These are phyloP conservation scores for Ploceus nigricollis DNA, from an alignment of 2,113 vertebrate genomes.

Conservation along the genomic window DNA sequence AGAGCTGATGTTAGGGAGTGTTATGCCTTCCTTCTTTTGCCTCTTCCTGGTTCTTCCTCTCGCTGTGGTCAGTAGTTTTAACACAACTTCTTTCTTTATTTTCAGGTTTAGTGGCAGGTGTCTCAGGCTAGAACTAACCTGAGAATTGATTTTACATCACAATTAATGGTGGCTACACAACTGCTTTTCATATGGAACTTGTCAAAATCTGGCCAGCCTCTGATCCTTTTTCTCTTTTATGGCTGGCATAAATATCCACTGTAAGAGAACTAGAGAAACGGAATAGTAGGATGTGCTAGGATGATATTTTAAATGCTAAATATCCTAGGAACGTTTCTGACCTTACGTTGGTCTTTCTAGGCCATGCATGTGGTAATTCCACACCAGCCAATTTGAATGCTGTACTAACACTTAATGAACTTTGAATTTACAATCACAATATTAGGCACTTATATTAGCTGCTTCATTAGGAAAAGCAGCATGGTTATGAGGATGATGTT, in stretches of 20 bases:
- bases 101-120: not conserved
- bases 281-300: not conserved
- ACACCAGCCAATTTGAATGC: not conserved
- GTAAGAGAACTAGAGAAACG: not conserved
- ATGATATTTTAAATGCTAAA: not conserved
- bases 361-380: not conserved
- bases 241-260: not conserved
- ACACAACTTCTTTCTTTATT: not conserved
- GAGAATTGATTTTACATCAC: not conserved
- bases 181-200: not conserved
- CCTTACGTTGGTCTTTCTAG: not conserved
- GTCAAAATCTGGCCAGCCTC: not conserved
- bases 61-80: not conserved
- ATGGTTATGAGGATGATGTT: not conserved
- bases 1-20: fast-evolving
- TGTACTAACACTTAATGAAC: slow-evolving; percentile 6
- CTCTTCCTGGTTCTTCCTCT: not conserved
- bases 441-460: not conserved
- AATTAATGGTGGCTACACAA: not conserved
- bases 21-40: not conserved
- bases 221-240: not conserved
- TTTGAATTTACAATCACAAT: slow-evolving; percentile 7
- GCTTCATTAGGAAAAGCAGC: slow-evolving; percentile 23
- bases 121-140: not conserved
- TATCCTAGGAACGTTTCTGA: not conserved